Evolutionary conservation across 2,888 invertebrate species (phyloP).

Genomic region (Cryptocephalus moraei): DNA sequence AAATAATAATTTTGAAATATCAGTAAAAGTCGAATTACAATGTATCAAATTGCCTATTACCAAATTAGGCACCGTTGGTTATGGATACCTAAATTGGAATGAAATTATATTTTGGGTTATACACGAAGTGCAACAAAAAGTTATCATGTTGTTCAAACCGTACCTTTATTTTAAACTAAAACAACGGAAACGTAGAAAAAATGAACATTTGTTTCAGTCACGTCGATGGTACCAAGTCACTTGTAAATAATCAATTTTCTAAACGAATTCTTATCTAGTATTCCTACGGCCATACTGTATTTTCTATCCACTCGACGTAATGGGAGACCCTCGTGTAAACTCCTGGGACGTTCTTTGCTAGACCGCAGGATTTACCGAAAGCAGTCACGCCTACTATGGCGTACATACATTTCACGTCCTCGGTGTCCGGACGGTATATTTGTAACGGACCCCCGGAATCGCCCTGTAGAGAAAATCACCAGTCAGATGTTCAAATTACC

Average conservation of each 20-base stretch:
- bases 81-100: too few species aligned
- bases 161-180: too few species aligned
- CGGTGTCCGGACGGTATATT: constrained; percentile 23
- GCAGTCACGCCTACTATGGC: constrained; percentile 41
- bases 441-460: constrained; percentile 57
- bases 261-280: background rate
- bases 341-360: constrained; percentile 33
- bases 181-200: too few species aligned
- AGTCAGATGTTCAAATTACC: background rate
- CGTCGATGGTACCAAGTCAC: background rate
- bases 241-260: background rate
- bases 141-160: too few species aligned
- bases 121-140: too few species aligned
- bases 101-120: too few species aligned
- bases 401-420: constrained; percentile 38
- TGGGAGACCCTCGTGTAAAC: constrained; percentile 41
- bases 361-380: constrained; percentile 38
- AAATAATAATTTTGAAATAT: too few species aligned
- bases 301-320: constrained; percentile 43
- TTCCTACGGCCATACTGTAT: constrained; percentile 35
- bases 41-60: too few species aligned
- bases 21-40: too few species aligned
- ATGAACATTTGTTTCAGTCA: too few species aligned
- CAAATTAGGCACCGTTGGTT: too few species aligned
- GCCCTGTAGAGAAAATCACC: constrained; percentile 37